Evolutionary conservation across 2,888 invertebrate species (phyloP).

Genomic region (Girardia tigrina): DNA sequence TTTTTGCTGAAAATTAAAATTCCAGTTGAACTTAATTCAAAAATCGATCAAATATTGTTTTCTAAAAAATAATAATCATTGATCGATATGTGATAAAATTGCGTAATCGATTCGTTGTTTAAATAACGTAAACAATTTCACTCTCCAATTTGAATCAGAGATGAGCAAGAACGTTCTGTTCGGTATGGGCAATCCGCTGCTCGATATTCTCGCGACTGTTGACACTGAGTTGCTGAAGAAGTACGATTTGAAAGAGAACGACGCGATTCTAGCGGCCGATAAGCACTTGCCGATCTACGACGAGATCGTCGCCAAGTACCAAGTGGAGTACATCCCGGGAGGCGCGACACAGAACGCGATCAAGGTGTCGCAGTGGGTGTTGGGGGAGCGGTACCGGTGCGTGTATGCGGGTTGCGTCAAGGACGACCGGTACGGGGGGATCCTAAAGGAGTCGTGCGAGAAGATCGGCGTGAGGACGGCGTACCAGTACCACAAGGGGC

Average conservation of each 20-base stretch:
- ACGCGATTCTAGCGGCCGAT: constrained; percentile 80
- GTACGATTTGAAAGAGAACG: constrained; percentile 70
- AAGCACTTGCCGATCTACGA: constrained; percentile 64
- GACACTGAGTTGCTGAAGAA: constrained; percentile 65
- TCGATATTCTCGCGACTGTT: constrained; percentile 68
- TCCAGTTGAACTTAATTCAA: too few species aligned
- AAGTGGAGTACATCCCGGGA: constrained; percentile 71
- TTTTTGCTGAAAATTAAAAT: too few species aligned
- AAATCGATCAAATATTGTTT: too few species aligned
- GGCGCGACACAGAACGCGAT: constrained; percentile 86
- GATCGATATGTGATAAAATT: too few species aligned
- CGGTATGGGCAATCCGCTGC: constrained; percentile 83
- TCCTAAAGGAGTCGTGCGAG: constrained; percentile 64
- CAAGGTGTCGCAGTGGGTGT: constrained; percentile 78
- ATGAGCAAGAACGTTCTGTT: constrained; percentile 54
- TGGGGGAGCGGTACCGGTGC: constrained; percentile 63
- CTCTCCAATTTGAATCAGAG: constrained; percentile 50
- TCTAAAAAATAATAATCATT: too few species aligned
- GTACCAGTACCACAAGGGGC: constrained; percentile 27
- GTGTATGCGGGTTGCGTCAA: constrained; percentile 90
- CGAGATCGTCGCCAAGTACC: constrained; percentile 54
- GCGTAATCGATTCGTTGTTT: constrained; percentile 3
- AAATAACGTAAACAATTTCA: neutral
- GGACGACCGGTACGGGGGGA: constrained; percentile 69
- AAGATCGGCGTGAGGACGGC: constrained; percentile 63